A percentile compares a stretch with the other conserved stretches of the same genome.
Evolutionary conservation across 53 echinoderm and acorn worm species (phyloP).

Genomic region (Echinometra lucunter): DNA sequence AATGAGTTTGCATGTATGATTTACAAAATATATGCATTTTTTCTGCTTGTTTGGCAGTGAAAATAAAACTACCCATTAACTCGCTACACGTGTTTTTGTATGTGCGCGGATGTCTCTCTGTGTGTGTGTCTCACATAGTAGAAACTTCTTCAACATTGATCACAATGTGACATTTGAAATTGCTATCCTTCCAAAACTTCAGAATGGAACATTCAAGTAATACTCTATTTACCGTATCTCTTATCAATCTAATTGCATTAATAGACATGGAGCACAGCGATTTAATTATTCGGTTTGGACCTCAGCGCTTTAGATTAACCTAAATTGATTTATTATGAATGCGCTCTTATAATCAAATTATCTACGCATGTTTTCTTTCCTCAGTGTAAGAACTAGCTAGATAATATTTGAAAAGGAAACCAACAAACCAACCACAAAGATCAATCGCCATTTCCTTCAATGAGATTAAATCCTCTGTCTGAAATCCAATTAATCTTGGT

Average conservation of each 20-base stretch:
- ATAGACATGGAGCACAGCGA: background rate
- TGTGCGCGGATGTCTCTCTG: no score
- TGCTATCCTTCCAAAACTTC: no score
- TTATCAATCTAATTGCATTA: background rate
- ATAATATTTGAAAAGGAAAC: background rate
- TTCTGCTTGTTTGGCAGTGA: no score
- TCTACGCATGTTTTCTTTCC: background rate
- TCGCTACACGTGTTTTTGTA: no score
- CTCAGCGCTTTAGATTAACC: background rate
- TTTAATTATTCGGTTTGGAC: background rate
- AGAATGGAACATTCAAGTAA: background rate
- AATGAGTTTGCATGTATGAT: no score
- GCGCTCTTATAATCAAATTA: slow-evolving; percentile 3
- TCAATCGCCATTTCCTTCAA: background rate
- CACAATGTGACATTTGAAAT: background rate
- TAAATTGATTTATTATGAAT: background rate
- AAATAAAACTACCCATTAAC: no score
- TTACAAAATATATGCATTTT: no score
- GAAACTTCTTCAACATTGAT: background rate
- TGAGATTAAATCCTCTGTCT: background rate
- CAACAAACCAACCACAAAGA: no score
- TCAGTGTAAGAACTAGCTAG: background rate
- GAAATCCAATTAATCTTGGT: background rate
- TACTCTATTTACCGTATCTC: background rate
- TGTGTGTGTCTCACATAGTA: background rate